phyloP scores from a whole-genome alignment of 2,888 invertebrate species.

The Orthonevra nobilis region DNA sequence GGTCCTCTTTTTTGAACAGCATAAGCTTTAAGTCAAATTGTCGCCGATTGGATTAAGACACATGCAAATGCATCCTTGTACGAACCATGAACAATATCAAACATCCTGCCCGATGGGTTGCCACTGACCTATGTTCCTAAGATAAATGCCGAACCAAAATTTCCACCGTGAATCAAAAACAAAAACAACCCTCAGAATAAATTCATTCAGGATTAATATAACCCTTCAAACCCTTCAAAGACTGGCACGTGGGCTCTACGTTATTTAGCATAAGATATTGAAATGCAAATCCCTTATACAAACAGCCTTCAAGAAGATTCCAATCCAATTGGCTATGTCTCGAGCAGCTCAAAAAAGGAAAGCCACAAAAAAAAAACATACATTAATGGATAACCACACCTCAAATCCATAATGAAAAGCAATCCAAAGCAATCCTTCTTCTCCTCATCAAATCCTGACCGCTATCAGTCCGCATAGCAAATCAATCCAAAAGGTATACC shows the following conservation, averaged over 20 bases:
- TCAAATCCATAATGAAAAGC: constrained; percentile 49
- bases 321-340: background rate
- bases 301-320: constrained; percentile 15
- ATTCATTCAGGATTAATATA: no score
- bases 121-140: no score
- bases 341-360: background rate
- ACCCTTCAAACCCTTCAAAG: constrained; percentile 10
- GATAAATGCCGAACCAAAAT: no score
- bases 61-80: no score
- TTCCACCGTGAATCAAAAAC: no score
- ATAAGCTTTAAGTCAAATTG: no score
- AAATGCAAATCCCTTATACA: constrained; percentile 45
- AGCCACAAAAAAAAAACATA: no score
- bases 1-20: no score
- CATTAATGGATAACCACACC: background rate
- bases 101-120: no score
- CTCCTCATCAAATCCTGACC: constrained; percentile 27
- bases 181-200: no score
- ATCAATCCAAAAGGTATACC: constrained; percentile 35
- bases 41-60: no score
- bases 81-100: no score
- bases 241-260: constrained; percentile 17
- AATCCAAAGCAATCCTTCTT: constrained; percentile 58
- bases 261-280: constrained; percentile 57
- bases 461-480: constrained; percentile 39